Conservation (phyloP, 1,140 invertebrate genomes). For the Rhopalosiphum padi region DNA sequence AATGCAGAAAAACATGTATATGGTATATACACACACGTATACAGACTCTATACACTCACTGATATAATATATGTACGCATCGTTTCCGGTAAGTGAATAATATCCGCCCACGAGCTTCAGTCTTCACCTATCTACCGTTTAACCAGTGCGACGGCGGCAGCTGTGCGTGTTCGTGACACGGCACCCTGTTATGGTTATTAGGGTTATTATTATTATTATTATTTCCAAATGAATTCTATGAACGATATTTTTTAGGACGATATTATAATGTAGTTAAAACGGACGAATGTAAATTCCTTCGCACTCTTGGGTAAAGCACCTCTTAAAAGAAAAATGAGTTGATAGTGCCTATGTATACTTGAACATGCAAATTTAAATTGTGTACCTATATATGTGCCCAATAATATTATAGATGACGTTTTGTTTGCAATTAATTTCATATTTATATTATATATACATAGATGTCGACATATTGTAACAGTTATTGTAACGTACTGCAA, state of each 20-base stretch:
- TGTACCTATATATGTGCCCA: neutral
- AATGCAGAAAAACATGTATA: neutral
- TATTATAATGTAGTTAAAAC: neutral
- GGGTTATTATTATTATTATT: conserved; percentile 32
- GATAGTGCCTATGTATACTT: neutral
- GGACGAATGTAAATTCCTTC: neutral
- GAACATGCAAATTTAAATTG: neutral
- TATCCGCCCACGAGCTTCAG: conserved; percentile 56
- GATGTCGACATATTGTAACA: too few relatives aligned
- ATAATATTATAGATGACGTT: neutral
- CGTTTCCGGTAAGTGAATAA: conserved; percentile 57
- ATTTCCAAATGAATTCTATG: neutral
- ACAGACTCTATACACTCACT: neutral
- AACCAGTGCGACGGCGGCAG: conserved; percentile 40
- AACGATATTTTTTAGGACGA: neutral
- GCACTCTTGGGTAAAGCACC: neutral
- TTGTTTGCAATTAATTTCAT: neutral
- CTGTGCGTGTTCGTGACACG: conserved; percentile 45
- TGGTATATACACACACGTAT: too few relatives aligned
- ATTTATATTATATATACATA: too few relatives aligned
- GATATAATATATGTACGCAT: conserved; percentile 52
- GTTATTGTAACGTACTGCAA: too few relatives aligned
- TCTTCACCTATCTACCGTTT: conserved; percentile 28
- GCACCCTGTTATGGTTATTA: conserved; percentile 56
- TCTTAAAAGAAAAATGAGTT: neutral